A percentile compares a stretch with the other conserved stretches of the same genome.
Evolutionary conservation across 2,888 invertebrate species (phyloP).

Genomic region (Smittia sp.): DNA sequence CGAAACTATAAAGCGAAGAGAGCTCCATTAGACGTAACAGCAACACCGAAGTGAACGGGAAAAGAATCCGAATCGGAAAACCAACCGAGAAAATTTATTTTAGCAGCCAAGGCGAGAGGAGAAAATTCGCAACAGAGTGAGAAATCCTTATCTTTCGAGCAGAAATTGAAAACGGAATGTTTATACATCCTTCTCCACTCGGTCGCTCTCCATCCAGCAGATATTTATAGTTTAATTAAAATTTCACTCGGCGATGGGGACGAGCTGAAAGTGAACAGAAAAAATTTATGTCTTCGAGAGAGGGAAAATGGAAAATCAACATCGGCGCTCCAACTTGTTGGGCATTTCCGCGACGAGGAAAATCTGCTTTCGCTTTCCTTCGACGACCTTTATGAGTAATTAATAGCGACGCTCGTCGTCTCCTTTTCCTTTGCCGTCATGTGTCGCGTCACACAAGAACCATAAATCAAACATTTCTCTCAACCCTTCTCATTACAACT

Average conservation of each 20-base stretch:
- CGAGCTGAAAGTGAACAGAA: not conserved
- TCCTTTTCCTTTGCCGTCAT: too few relatives aligned
- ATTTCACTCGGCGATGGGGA: slow-evolving; percentile 17
- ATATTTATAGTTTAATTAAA: slow-evolving; percentile 42
- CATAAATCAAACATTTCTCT: slow-evolving; percentile 17
- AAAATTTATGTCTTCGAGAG: slow-evolving; percentile 1
- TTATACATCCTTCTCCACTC: slow-evolving; percentile 20
- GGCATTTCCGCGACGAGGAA: not conserved
- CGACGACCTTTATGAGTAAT: too few relatives aligned
- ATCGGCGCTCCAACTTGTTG: slow-evolving; percentile 14
- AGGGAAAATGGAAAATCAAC: slow-evolving; percentile 32
- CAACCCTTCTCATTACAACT: slow-evolving; percentile 20
- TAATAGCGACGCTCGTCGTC: too few relatives aligned
- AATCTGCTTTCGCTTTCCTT: too few relatives aligned
- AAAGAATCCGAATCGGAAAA: slow-evolving; percentile 31
- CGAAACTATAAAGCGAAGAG: not conserved
- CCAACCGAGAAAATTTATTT: slow-evolving; percentile 36
- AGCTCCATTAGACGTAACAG: not conserved
- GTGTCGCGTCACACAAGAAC: slow-evolving; percentile 20
- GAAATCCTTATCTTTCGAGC: slow-evolving; percentile 24
- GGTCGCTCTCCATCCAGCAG: slow-evolving; percentile 30
- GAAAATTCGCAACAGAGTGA: not conserved
- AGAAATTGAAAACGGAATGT: slow-evolving; percentile 41
- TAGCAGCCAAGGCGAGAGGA: not conserved
- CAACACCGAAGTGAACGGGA: not conserved